Evolutionary conservation across 2,113 vertebrate genomes (phyloP).

Genomic region (Microtus montanus): DNA sequence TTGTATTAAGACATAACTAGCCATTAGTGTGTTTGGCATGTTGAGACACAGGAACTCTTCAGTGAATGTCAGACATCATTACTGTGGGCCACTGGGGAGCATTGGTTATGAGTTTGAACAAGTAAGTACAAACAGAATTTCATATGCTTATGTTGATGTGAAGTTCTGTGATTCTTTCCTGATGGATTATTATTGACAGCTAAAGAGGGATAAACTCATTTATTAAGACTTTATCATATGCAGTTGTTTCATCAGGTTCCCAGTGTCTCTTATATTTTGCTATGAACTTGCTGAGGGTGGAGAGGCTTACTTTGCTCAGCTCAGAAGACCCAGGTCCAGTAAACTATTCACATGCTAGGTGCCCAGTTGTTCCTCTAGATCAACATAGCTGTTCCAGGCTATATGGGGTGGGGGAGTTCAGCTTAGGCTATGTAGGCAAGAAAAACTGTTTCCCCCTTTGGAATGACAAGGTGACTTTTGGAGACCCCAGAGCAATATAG

Average conservation of each 20-base stretch:
- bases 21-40: not conserved
- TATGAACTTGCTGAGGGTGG: not conserved
- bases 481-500: not conserved
- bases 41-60: not conserved
- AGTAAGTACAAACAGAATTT: not conserved
- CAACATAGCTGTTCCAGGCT: not conserved
- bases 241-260: not conserved
- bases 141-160: not conserved
- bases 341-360: fast-evolving
- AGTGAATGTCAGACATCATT: not conserved
- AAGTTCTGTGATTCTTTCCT: not conserved
- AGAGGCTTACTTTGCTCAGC: not conserved
- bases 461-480: not conserved
- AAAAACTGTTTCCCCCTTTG: not conserved
- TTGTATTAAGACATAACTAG: not conserved
- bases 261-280: no score
- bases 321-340: fast-evolving
- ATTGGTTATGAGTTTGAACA: not conserved
- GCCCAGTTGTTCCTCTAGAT: fast-evolving
- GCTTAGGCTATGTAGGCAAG: not conserved
- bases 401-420: not conserved
- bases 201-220: fast-evolving
- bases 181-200: not conserved
- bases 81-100: no score
- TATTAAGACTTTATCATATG: not conserved